Conservation (phyloP, 2,888 invertebrate genomes). For the Leistus spinibarbis region DNA sequence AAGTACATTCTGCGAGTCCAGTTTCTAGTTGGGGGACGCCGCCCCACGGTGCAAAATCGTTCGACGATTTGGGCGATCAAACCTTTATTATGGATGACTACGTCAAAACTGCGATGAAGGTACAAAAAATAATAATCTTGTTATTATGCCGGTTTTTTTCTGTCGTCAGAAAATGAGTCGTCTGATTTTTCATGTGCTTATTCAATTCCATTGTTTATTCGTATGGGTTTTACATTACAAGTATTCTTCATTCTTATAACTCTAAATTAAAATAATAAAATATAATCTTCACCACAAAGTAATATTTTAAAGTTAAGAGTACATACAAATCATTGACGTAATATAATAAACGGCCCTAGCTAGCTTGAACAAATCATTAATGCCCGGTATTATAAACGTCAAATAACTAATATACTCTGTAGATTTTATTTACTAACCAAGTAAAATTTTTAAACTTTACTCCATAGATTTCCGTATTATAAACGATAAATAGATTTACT, state of each 20-base stretch:
- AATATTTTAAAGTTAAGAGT: too few relatives aligned
- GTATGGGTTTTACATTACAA: too few relatives aligned
- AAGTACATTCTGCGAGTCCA: slow-evolving; percentile 19
- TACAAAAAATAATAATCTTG: slow-evolving; percentile 48
- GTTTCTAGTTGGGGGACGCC: slow-evolving; percentile 19
- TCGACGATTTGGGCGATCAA: slow-evolving; percentile 77
- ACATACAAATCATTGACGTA: too few relatives aligned
- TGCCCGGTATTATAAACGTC: too few relatives aligned
- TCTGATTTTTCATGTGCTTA: background rate
- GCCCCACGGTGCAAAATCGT: slow-evolving; percentile 47
- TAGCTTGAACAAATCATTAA: too few relatives aligned
- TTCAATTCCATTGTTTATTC: background rate
- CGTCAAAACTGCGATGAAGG: slow-evolving; percentile 84
- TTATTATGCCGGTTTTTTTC: background rate
- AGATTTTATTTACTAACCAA: too few relatives aligned
- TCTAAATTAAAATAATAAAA: background rate
- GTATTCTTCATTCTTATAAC: background rate
- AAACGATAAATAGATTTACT: too few relatives aligned
- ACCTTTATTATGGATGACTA: slow-evolving; percentile 85
- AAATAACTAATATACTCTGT: too few relatives aligned
- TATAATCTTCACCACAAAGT: too few relatives aligned
- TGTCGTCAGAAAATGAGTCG: background rate
- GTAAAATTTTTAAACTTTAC: too few relatives aligned
- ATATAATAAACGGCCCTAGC: too few relatives aligned
- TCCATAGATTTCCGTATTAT: too few relatives aligned